Evolutionary conservation across 1,140 invertebrate genomes (phyloP), one percentile per base, ranked within the genome.

Genomic region (Drosophila sturtevanti): DNA sequence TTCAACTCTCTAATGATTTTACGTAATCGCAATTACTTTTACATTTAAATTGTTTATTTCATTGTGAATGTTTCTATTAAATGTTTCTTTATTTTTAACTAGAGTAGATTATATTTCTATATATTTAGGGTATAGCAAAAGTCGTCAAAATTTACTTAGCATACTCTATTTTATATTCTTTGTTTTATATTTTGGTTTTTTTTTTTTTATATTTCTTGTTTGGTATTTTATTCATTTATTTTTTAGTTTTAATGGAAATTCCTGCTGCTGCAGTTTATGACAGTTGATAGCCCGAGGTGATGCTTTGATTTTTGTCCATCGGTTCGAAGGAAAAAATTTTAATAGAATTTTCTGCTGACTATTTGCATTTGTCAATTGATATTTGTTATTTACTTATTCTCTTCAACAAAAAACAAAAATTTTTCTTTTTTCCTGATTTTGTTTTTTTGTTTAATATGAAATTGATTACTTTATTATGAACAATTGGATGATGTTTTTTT

Each of bases 311-410:
- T 69, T 52, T 73, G 62, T 54, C 56, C 54, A 59, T 31, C 27
- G 38, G 14, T 34, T 27, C 5, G 27, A 56, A 56, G 12, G 56
- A 65, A 71, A 61, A 68, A 59, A 62, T 59, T 67, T 62, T 72
- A 72, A 72, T 72, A 72, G 69, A 72, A 72, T 56, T 72, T 71
- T 72, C 41, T 62, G 51, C 64, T 72, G 69, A 52, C 51, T 68
- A 72, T 72, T 72, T 72, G 69, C 64, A 72, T 62, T 68, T 72
- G 65, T 24, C 64, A 72, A 72, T 68, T 72, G 68, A 64, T 71
- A 56, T 61, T 74, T 35, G 48, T 61, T 74, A 60, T 74, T 65
- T 69, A 55, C 52, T 60, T 74, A 21, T 48, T 48, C 10, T 48
- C 16, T 48, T 18, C 41, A 16, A 14, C 2, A 18, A 41, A 22